Percentiles rank a stretch among this genome's conserved stretches.
These are phyloP conservation scores for Agrypnia vestita DNA, from an alignment of 1,140 invertebrate species.

Conservation along the genomic window DNA sequence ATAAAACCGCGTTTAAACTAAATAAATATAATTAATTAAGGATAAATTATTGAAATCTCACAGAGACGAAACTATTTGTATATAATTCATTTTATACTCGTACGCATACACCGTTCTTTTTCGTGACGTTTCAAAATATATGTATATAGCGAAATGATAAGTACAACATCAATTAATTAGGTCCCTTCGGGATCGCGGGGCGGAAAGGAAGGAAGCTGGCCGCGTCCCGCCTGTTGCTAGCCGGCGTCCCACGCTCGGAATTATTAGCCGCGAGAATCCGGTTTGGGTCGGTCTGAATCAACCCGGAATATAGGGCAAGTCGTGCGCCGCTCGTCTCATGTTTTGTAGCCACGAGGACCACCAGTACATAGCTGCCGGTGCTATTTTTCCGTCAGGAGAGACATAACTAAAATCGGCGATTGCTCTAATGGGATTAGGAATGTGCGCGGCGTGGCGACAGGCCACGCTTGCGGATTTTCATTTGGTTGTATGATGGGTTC, in stretches of 20 bases:
- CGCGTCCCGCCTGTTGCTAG: conserved; percentile 30
- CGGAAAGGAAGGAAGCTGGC: background rate
- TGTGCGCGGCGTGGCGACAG: conserved; percentile 13
- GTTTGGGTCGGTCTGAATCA: conserved; percentile 29
- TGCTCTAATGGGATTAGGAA: conserved; percentile 30
- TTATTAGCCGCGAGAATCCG: conserved; percentile 25
- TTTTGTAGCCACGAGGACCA: background rate
- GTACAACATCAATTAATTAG: no score
- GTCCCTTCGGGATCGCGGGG: background rate
- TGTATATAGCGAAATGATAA: no score
- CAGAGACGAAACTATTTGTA: no score
- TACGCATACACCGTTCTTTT: no score
- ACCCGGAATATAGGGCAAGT: conserved; percentile 33
- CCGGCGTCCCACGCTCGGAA: conserved; percentile 26
- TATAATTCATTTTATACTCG: no score
- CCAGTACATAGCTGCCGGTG: background rate
- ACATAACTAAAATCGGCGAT: background rate
- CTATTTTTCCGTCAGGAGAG: background rate
- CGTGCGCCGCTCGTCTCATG: conserved; percentile 20
- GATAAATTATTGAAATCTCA: no score
- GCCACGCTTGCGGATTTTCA: conserved; percentile 12
- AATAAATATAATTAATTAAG: no score
- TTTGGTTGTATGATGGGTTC: conserved; percentile 19
- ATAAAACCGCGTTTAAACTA: no score
- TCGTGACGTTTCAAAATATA: no score